These are phyloP conservation scores for Oscheius sp. DNA, from an alignment of 1,140 invertebrate genomes.

Conservation along the genomic window DNA sequence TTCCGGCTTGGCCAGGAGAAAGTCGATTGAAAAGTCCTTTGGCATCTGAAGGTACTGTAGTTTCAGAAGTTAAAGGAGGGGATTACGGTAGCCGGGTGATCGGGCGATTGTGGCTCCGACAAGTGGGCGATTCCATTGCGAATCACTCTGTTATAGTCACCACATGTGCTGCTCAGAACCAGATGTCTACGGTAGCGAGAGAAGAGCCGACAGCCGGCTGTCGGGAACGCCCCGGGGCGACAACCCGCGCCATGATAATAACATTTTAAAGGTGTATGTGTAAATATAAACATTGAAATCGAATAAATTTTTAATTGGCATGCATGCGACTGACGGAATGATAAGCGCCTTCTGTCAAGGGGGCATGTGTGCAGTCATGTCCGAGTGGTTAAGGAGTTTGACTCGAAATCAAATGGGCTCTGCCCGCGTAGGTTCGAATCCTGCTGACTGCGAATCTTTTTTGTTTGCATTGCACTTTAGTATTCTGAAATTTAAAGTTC, in stretches of 20 bases:
- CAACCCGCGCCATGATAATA: too few species aligned
- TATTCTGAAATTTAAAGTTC: too few species aligned
- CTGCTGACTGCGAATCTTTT: slow-evolving; percentile 42
- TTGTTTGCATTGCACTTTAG: too few species aligned
- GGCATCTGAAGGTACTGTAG: slow-evolving; percentile 5
- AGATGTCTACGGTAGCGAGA: slow-evolving; percentile 11
- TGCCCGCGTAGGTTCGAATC: slow-evolving; percentile 50
- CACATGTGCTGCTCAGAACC: slow-evolving; percentile 9
- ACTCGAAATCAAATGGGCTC: slow-evolving; percentile 48
- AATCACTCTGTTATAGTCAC: slow-evolving; percentile 12
- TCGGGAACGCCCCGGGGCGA: too few species aligned
- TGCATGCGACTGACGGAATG: too few species aligned
- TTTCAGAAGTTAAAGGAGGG: background rate
- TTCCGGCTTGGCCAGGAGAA: background rate
- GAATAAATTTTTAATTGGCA: too few species aligned
- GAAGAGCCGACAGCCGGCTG: slow-evolving; percentile 7
- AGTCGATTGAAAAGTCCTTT: slow-evolving; percentile 28
- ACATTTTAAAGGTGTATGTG: too few species aligned
- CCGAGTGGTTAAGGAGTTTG: slow-evolving; percentile 43
- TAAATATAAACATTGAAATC: too few species aligned
- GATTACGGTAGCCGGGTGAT: slow-evolving; percentile 8
- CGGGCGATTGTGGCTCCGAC: slow-evolving; percentile 6
- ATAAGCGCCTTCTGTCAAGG: too few species aligned
- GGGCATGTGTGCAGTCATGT: slow-evolving; percentile 41
- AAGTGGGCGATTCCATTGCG: slow-evolving; percentile 8